phyloP scores from a whole-genome alignment of 2,888 invertebrate genomes.

The Scaptomyza reducta region DNA sequence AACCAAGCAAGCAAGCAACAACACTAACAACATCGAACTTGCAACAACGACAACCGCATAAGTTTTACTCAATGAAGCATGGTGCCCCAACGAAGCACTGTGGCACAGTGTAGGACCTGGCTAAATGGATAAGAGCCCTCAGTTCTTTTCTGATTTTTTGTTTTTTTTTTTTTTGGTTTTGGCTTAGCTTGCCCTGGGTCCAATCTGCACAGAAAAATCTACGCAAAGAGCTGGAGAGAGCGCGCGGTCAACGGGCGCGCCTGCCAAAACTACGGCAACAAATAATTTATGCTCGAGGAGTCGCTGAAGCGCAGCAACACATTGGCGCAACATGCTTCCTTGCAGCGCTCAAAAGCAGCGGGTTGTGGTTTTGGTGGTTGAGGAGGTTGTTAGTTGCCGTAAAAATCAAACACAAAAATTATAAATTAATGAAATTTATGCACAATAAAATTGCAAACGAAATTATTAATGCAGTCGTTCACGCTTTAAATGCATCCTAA shows the following conservation, averaged over 20 bases:
- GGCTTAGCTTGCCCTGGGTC: conserved; percentile 16
- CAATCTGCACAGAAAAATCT: conserved; percentile 72
- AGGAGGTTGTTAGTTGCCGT: conserved; percentile 57
- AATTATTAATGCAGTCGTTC: conserved; percentile 85
- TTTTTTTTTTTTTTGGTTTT: too few relatives aligned
- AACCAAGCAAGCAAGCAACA: conserved; percentile 37
- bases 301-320: conserved; percentile 69
- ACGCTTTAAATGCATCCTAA: conserved; percentile 84
- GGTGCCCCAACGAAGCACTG: conserved; percentile 34
- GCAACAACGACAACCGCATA: conserved; percentile 61
- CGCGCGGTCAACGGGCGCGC: conserved; percentile 75
- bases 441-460: conserved; percentile 84
- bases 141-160: too few relatives aligned
- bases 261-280: conserved; percentile 80
- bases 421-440: conserved; percentile 85
- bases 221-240: conserved; percentile 54
- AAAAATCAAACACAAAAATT: conserved; percentile 84
- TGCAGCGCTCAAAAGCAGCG: conserved; percentile 59
- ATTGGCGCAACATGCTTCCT: conserved; percentile 71
- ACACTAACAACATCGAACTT: conserved; percentile 15
- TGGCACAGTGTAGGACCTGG: conserved; percentile 15
- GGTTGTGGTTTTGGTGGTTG: conserved; percentile 32
- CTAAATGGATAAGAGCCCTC: conserved; percentile 77
- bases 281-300: conserved; percentile 82
- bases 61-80: conserved; percentile 79